Evolutionary conservation across 1,140 invertebrate genomes (phyloP).

Genomic region (Aphidius ervi): DNA sequence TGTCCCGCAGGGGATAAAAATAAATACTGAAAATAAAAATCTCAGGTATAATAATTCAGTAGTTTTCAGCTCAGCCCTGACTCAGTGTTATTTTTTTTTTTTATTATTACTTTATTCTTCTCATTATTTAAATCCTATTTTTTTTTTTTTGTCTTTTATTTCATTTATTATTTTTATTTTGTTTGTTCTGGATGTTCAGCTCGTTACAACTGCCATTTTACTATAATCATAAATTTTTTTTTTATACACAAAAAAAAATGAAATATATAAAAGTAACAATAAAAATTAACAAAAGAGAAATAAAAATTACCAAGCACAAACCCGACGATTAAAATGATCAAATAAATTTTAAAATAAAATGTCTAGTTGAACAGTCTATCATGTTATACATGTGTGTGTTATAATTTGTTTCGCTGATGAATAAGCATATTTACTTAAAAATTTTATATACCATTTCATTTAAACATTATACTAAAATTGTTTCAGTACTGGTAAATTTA

Average conservation of each 20-base stretch:
- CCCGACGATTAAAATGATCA: too few relatives aligned
- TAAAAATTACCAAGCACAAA: too few relatives aligned
- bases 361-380: too few relatives aligned
- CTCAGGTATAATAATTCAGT: conserved; percentile 17
- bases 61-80: background rate
- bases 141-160: too few relatives aligned
- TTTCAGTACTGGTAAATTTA: conserved; percentile 6
- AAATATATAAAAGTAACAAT: too few relatives aligned
- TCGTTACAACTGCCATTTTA: conserved; percentile 16
- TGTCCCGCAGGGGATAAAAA: background rate
- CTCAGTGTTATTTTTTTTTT: too few relatives aligned
- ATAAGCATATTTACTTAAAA: too few relatives aligned
- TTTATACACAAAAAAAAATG: too few relatives aligned
- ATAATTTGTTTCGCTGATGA: too few relatives aligned
- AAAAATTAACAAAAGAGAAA: background rate
- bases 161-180: background rate
- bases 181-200: conserved; percentile 3
- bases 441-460: background rate
- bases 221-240: background rate
- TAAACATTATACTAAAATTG: conserved; percentile 3
- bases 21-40: conserved; percentile 14
- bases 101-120: too few relatives aligned
- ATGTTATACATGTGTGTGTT: too few relatives aligned
- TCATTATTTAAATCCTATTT: background rate
- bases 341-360: too few relatives aligned